These are phyloP conservation scores for Mythimna loreyi DNA, from an alignment of 2,888 invertebrate genomes.

Conservation along the genomic window DNA sequence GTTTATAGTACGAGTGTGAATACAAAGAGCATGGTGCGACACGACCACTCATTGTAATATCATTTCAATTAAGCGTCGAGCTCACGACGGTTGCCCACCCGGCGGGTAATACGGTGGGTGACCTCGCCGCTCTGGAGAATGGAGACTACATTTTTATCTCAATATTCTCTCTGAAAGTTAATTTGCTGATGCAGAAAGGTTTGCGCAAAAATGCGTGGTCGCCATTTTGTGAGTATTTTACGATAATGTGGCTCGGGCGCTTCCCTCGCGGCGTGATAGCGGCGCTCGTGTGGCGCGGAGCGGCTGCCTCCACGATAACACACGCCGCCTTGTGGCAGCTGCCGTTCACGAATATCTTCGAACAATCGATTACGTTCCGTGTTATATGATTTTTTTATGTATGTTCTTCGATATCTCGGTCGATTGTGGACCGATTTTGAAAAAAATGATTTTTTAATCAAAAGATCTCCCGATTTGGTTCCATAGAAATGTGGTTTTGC, in stretches of 20 bases:
- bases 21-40: no score
- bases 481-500: no score
- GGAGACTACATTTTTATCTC: constrained; percentile 17
- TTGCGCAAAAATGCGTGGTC: constrained; percentile 31
- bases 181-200: constrained; percentile 52
- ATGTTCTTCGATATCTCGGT: no score
- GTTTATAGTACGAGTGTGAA: no score
- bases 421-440: no score
- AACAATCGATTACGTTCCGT: neutral
- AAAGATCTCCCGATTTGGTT: no score
- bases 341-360: neutral
- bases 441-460: no score
- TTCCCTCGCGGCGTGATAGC: neutral
- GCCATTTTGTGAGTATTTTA: constrained; percentile 37
- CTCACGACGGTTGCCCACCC: no score
- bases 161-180: constrained; percentile 37
- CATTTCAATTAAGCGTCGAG: no score
- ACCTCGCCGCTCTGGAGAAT: neutral
- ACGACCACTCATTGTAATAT: no score
- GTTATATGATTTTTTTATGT: no score
- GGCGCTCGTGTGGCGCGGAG: neutral
- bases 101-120: neutral
- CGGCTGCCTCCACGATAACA: neutral
- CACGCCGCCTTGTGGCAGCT: neutral
- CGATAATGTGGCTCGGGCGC: constrained; percentile 24